Percentiles rank a stretch among this genome's conserved stretches.
Conservation (phyloP, 2,888 invertebrate species). For the Zhuqinia jingwanae region DNA sequence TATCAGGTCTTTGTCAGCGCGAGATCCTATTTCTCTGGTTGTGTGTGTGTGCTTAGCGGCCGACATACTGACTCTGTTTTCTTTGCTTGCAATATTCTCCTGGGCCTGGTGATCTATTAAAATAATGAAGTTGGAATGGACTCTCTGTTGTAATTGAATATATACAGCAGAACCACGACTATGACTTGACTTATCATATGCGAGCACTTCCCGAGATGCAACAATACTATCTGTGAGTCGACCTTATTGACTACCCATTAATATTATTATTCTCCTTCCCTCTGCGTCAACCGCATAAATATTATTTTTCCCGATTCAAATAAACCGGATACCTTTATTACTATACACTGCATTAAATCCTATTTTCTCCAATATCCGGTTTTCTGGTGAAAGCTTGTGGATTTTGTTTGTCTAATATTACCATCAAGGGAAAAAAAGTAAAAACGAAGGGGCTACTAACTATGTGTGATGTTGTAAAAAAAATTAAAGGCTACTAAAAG, state of each 20-base stretch:
- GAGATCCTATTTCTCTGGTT: constrained; percentile 49
- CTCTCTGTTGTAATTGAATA: constrained; percentile 53
- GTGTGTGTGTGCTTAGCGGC: not conserved
- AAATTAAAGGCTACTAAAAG: too few species aligned
- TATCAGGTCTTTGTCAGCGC: constrained; percentile 66
- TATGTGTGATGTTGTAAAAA: too few species aligned
- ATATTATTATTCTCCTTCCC: constrained; percentile 36
- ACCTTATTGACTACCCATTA: constrained; percentile 63
- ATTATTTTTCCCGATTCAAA: not conserved
- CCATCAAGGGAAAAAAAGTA: not conserved
- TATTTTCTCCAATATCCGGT: not conserved
- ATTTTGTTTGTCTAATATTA: not conserved
- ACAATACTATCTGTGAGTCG: constrained; percentile 27
- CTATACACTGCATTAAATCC: not conserved
- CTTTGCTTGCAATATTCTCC: not conserved
- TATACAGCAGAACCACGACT: constrained; percentile 11
- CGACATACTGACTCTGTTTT: constrained; percentile 17
- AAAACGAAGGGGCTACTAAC: not conserved
- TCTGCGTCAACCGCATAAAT: constrained; percentile 6
- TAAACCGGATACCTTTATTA: not conserved
- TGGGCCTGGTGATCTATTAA: constrained; percentile 47
- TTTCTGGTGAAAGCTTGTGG: not conserved
- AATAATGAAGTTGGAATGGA: constrained; percentile 46
- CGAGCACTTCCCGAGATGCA: constrained; percentile 17
- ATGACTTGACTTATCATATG: constrained; percentile 26